Percentiles rank a stretch among this genome's conserved stretches.
phyloP scores from a whole-genome alignment of 2,113 vertebrate genomes.

The Sceloporus undulatus region DNA sequence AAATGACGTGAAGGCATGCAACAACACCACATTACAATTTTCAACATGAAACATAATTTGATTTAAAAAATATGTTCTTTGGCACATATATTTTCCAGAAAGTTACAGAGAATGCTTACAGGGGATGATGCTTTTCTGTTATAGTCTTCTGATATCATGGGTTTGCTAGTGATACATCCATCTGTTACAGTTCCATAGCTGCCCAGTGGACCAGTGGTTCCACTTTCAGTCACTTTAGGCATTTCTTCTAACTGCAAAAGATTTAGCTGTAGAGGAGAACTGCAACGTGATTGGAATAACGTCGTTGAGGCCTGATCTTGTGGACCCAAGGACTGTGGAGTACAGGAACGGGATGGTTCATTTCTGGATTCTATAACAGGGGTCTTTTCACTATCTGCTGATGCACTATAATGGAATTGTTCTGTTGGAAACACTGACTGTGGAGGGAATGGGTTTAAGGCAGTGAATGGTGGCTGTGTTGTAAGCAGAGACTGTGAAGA shows the following conservation, averaged over 20 bases:
- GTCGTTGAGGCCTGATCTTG: constrained; percentile 80
- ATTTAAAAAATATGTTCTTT: neutral
- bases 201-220: constrained; percentile 15
- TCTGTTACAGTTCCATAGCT: constrained; percentile 59
- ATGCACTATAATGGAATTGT: constrained; percentile 76
- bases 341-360: constrained; percentile 78
- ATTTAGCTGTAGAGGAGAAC: constrained; percentile 93
- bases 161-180: constrained; percentile 66
- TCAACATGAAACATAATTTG: neutral
- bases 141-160: constrained; percentile 55
- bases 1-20: too few relatives aligned
- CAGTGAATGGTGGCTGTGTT: constrained; percentile 73
- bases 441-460: constrained; percentile 67
- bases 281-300: constrained; percentile 91
- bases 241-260: constrained; percentile 93
- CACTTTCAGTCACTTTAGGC: constrained; percentile 77
- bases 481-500: constrained; percentile 73
- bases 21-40: neutral
- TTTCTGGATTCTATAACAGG: constrained; percentile 64
- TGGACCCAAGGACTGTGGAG: constrained; percentile 75
- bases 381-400: constrained; percentile 70
- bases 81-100: neutral
- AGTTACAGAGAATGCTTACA: constrained; percentile 72
- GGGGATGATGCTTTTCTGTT: constrained; percentile 68
- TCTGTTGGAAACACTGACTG: constrained; percentile 66